Evolutionary conservation across 2,797 vertebrate species (phyloP).

Genomic region (Sebastes itinus): DNA sequence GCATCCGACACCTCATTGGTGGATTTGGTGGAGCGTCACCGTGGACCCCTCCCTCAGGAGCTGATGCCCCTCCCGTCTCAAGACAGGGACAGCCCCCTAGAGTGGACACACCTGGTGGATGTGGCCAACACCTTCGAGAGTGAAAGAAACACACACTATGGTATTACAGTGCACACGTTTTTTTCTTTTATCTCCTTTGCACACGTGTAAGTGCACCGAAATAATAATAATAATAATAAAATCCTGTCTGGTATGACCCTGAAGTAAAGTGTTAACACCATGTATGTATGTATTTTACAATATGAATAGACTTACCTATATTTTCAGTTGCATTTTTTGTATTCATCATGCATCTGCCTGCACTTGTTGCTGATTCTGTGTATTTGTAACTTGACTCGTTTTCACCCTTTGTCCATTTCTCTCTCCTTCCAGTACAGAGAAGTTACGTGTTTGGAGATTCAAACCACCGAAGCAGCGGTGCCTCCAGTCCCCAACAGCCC

Average conservation of each 20-base stretch:
- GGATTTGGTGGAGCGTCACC: slow-evolving; percentile 92
- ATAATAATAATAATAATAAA: too few species aligned
- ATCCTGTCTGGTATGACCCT: too few species aligned
- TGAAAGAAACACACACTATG: slow-evolving; percentile 78
- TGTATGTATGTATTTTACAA: neutral
- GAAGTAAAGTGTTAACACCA: neutral
- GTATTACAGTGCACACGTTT: slow-evolving; percentile 24
- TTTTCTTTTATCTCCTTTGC: neutral
- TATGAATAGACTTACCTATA: neutral
- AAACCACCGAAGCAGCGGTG: slow-evolving; percentile 89
- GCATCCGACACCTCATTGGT: slow-evolving; percentile 98
- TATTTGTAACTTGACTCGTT: neutral
- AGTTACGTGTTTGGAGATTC: slow-evolving; percentile 93
- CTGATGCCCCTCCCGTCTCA: slow-evolving; percentile 96
- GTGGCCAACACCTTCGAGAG: slow-evolving; percentile 97
- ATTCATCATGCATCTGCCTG: neutral
- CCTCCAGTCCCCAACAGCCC: slow-evolving; percentile 88
- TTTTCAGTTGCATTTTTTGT: neutral
- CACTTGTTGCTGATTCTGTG: neutral
- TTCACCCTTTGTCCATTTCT: neutral
- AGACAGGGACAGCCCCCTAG: slow-evolving; percentile 88
- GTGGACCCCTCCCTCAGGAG: slow-evolving; percentile 87
- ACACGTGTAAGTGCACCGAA: neutral
- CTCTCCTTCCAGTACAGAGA: slow-evolving; percentile 87
- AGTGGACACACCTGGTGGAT: slow-evolving; percentile 98